Base-by-base conservation (phyloP, 2,113 vertebrate genomes). In the Phaethornis superciliosus region DNA sequence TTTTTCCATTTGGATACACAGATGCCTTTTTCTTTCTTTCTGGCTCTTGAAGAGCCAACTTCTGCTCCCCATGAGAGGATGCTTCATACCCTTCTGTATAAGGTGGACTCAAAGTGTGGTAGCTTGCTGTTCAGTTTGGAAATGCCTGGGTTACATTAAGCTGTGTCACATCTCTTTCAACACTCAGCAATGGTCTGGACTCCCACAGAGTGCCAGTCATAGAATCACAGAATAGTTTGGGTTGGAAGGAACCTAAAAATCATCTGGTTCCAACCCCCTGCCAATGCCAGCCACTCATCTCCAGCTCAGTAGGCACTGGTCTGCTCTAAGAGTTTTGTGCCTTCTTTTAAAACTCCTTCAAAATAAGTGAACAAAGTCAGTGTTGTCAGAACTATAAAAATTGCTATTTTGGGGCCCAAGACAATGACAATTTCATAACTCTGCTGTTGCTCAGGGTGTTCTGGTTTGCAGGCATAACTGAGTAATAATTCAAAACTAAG, bases 401-500 rank as follows among this genome's bases (percentile, higher is more conserved):
- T 67, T 33, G n/a, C 32, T 58, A 6, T 63, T 52, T 18, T 5
- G 18, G 16, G 47, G 58, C 58, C 59, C 27, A 42, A 65, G 55
- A 32, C n/a, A 11, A 21, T 4, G 37, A 44, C 30, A 33, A 71
- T 71, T 37, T 42, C 55, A 4, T 3, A 75, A 86, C 24, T 28
- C 74, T 33, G 64, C 52, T 70, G 22, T 26, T 81, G 47, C 75
- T 89, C 44, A 22, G 23, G 32, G 33, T 40, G 58, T 27, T 89
- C 46, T 54, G 49, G 42, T 58, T 47, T 3, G 7, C 18, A 46
- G 75, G 40, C 24, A 14, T 14, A 74, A n/a, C 24, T 28, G 27
- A 68, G 27, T 28, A 65, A 64, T 55, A 85, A 91, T 35, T 93
- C 40, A 81, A 70, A 85, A 21, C 24, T 46, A 33, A 65, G 76